Base-by-base conservation (phyloP, 2,113 vertebrate genomes). In the Callorhinus ursinus region DNA sequence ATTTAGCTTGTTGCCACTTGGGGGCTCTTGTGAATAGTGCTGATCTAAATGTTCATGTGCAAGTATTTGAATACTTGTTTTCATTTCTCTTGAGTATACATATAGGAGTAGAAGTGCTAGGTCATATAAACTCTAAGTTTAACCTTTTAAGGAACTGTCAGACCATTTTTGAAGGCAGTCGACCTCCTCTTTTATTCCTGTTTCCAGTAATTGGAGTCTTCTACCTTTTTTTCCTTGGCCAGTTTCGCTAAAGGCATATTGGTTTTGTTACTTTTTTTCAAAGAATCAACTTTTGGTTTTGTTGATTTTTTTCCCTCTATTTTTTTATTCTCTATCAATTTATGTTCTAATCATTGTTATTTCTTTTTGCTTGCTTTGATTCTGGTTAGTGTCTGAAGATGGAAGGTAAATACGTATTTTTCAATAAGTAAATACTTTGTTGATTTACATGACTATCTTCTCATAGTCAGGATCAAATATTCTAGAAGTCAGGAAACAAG, bases 391-490 rank as follows among this genome's bases (percentile, higher is more conserved):
- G 4, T 90, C 31, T 87, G 8, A 82, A 90, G 12, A 65, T 63
- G 4, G 4, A 69, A 55, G 39, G 12, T 51, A 33, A 53, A 42
- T 82, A 85, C 19, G 46, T 63, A 18, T 53, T 72, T 84, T 92
- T 83, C 39, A 85, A 49, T n/a, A n/a, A 76, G 46, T 74, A 92
- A 72, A 67, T 90, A 61, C 76, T 67, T 79, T 95, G 46, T 88
- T 24, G 39, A 26, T 84, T 93, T 49, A 61, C 19, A 57, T 65
- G 39, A 63, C 28, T 46, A 3, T 67, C n/a, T 59, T 51, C 46
- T 74, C 28, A 86, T 15, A 90, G 7, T 82, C 24, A 90, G 39
- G 26, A 82, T 61, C 95, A 74, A 63, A 10, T 49, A 28, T 90
- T 76, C 72, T 90, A n/a, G 61, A 80, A 89, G 67, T 85, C 65